A percentile compares a stretch with the other conserved stretches of the same genome.
Conservation (phyloP, 2,113 vertebrate genomes). For the Spea multiplicata region DNA sequence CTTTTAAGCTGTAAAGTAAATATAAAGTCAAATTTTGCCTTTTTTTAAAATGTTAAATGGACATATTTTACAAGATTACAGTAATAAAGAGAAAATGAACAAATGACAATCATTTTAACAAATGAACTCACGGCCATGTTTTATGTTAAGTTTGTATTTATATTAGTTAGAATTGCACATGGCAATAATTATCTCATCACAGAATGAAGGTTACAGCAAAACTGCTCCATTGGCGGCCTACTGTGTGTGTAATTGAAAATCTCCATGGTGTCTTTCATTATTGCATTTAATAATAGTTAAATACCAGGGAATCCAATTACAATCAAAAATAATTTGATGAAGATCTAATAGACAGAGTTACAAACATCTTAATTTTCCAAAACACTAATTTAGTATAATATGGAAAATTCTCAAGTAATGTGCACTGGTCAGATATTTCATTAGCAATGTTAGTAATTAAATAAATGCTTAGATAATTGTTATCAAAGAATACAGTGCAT, state of each 20-base stretch:
- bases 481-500: background rate
- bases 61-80: background rate
- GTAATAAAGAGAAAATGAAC: background rate
- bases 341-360: constrained; percentile 51
- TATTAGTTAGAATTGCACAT: constrained; percentile 69
- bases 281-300: constrained; percentile 72
- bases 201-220: constrained; percentile 72
- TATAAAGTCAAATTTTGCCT: no score
- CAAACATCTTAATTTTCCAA: constrained; percentile 54
- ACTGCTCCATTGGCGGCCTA: constrained; percentile 66
- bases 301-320: constrained; percentile 65
- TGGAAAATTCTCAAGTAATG: constrained; percentile 50
- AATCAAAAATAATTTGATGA: constrained; percentile 70
- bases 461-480: constrained; percentile 37
- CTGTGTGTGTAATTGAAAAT: constrained; percentile 76
- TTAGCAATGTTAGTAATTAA: constrained; percentile 32
- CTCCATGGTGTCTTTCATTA: constrained; percentile 71
- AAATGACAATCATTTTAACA: background rate
- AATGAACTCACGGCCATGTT: constrained; percentile 18
- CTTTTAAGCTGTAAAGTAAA: no score
- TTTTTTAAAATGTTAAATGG: no score
- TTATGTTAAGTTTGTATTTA: constrained; percentile 56
- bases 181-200: constrained; percentile 75
- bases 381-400: constrained; percentile 52
- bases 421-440: constrained; percentile 23